phyloP scores from a whole-genome alignment of 2,113 vertebrate genomes.

The Corythoichthys haematopterus region DNA sequence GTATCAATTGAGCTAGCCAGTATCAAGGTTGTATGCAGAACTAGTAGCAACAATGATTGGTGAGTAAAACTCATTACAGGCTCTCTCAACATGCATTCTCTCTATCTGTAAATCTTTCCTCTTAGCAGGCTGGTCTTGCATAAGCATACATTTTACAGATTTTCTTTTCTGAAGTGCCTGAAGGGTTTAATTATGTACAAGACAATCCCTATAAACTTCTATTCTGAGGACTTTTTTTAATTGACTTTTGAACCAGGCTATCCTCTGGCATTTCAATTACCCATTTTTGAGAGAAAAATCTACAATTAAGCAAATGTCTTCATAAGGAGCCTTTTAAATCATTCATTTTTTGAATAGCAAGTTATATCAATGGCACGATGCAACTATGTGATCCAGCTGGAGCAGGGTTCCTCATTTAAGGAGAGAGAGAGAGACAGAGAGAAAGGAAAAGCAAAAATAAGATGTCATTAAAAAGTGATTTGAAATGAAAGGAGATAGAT shows the following conservation, averaged over 20 bases:
- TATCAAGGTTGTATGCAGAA: constrained; percentile 84
- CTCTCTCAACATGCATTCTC: constrained; percentile 62
- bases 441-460: constrained; percentile 14
- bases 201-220: constrained; percentile 97
- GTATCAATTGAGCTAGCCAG: constrained; percentile 79
- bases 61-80: constrained; percentile 57
- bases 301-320: constrained; percentile 88
- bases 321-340: constrained; percentile 85
- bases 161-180: constrained; percentile 86
- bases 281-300: constrained; percentile 87
- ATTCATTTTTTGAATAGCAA: constrained; percentile 63
- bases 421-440: constrained; percentile 14
- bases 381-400: constrained; percentile 72
- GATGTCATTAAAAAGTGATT: constrained; percentile 49
- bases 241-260: constrained; percentile 88
- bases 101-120: constrained; percentile 55
- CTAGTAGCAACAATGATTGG: constrained; percentile 75
- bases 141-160: constrained; percentile 71
- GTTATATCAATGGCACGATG: constrained; percentile 74
- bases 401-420: constrained; percentile 50
- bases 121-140: constrained; percentile 52
- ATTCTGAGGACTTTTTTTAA: constrained; percentile 90
- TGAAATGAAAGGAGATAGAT: constrained; percentile 42
- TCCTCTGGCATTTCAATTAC: constrained; percentile 98
- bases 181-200: constrained; percentile 98